These are phyloP conservation scores for Orgyia antiqua DNA, from an alignment of 2,888 invertebrate species.

Conservation along the genomic window DNA sequence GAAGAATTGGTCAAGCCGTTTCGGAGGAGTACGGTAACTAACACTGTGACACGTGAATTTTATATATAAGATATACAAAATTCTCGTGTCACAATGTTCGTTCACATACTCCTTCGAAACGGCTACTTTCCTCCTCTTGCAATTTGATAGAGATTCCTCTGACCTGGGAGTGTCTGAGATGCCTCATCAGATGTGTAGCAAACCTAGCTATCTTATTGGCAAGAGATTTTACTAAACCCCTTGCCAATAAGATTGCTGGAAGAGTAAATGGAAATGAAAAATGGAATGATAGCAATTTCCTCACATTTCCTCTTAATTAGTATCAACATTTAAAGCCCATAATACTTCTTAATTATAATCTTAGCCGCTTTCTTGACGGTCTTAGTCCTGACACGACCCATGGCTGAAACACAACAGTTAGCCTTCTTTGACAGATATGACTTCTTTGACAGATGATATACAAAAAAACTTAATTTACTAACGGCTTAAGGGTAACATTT, in stretches of 20 bases:
- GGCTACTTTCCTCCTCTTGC: constrained; percentile 96
- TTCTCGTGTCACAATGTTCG: too few relatives aligned
- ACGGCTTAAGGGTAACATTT: too few relatives aligned
- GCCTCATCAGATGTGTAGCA: constrained; percentile 99
- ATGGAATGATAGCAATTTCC: constrained; percentile 99
- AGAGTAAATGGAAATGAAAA: too few relatives aligned
- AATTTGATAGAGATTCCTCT: constrained; percentile 99
- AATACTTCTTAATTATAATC: constrained; percentile 99
- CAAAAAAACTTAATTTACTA: too few relatives aligned
- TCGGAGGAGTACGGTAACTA: too few relatives aligned
- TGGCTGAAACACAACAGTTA: constrained; percentile 56
- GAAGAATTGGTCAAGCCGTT: too few relatives aligned
- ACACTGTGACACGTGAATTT: too few relatives aligned
- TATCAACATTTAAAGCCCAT: constrained; percentile 99
- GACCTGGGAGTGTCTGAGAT: constrained; percentile 97
- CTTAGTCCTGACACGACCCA: constrained; percentile 99
- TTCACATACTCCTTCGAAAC: background rate
- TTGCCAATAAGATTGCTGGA: too few relatives aligned
- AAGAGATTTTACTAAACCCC: too few relatives aligned
- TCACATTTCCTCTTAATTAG: constrained; percentile 99
- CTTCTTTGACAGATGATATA: too few relatives aligned
- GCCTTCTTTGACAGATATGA: constrained; percentile 59
- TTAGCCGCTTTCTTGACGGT: constrained; percentile 99
- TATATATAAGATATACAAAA: too few relatives aligned
- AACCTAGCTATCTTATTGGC: constrained; percentile 99